Evolutionary conservation across 2,797 vertebrate species (phyloP), one percentile per base, ranked within the genome.

Genomic region (Prunella strophiata): DNA sequence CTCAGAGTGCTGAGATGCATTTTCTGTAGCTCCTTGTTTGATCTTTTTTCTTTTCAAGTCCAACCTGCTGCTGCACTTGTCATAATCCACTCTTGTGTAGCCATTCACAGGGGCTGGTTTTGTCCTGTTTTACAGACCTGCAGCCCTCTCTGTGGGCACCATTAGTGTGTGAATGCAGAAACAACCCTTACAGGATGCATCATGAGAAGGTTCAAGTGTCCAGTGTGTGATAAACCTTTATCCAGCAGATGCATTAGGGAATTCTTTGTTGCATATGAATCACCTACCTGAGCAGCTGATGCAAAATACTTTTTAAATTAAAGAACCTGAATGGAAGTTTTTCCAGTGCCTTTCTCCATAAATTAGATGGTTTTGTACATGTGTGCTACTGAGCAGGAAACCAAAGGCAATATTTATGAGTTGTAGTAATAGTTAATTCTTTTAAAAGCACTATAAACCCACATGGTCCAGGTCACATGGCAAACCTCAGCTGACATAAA

Each of bases 41-140:
- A 95, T 91, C 81, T 85, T 75, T 76, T 91, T 50, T 52, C 77
- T 82, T 92, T 91, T 83, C 84, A 67, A 91, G 86, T 88, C 77
- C 68, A 82, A 43, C 66, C 72, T 70, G 62, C 72, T 85, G 0
- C 50, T 38, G 54, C 82, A 21, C 58, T 63, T 86, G n/a, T 11
- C 26, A 16, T 16, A 77, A 70, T 57, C 51, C 67, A 22, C 7
- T 13, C 25, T 40, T 5, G 3, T 13, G 34, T n/a, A 34, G 23
- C 68, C 47, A 13, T 66, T 80, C 85, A 45, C 34, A 18, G 34
- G 17, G 3, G 21, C 66, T 85, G 66, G 29, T 17, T 89, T 74
- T 83, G 54, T 79, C 36, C 43, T 92, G 84, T 38, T 72, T 75
- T 72, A 3, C 83, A 61, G 80, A 85, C 62, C 54, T 40, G 52